These are phyloP conservation scores for Trimorus sp. DNA, from an alignment of 2,888 invertebrate genomes.

Conservation along the genomic window DNA sequence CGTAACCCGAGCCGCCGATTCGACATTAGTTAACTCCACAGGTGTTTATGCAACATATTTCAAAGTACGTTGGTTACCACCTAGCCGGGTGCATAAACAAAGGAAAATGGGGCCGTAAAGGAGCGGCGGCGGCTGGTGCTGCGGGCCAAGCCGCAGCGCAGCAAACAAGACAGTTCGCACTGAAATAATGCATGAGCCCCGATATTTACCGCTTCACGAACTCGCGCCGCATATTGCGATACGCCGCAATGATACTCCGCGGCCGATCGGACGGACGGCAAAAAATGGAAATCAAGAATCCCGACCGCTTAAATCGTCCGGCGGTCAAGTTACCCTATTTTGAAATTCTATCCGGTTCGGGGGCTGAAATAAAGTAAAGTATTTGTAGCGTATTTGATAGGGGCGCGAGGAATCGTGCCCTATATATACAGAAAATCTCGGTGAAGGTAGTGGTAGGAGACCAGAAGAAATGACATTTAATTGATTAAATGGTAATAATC, in stretches of 20 bases:
- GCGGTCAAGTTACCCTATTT: too few species aligned
- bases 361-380: too few species aligned
- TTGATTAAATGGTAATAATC: too few species aligned
- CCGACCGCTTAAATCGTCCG: neutral
- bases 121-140: slow-evolving; percentile 68
- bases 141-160: slow-evolving; percentile 70
- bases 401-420: too few species aligned
- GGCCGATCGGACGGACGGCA: slow-evolving; percentile 12
- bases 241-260: slow-evolving; percentile 38
- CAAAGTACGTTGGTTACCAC: slow-evolving; percentile 57
- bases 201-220: slow-evolving; percentile 73
- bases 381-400: too few species aligned
- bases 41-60: slow-evolving; percentile 66
- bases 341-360: too few species aligned
- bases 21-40: slow-evolving; percentile 61
- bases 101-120: slow-evolving; percentile 75
- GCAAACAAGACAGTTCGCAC: slow-evolving; percentile 75
- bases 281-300: neutral
- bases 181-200: slow-evolving; percentile 78
- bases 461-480: too few species aligned
- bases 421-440: too few species aligned
- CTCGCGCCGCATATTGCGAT: slow-evolving; percentile 39
- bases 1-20: slow-evolving; percentile 33
- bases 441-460: too few species aligned
- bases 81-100: slow-evolving; percentile 71